Evolutionary conservation across 1,140 invertebrate species (phyloP).

Genomic region (Bombus superbus): DNA sequence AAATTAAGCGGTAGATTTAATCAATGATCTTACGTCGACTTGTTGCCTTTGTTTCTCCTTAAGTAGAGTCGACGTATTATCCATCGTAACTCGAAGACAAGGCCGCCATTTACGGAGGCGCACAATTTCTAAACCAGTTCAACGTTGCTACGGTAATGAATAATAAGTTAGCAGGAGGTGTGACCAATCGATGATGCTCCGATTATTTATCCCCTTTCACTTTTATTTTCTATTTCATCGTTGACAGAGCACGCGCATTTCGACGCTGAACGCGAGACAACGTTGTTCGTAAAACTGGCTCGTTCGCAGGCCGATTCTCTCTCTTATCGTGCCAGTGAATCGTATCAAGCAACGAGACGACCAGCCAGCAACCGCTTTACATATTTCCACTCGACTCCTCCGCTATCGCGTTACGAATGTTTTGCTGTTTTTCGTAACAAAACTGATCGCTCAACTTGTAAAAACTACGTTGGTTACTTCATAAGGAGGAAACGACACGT

Average conservation of each 20-base stretch:
- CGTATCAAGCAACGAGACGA: background rate
- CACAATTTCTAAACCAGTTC: constrained; percentile 37
- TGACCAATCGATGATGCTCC: constrained; percentile 14
- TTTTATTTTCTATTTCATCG: too few relatives aligned
- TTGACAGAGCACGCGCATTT: background rate
- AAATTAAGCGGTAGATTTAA: constrained; percentile 55
- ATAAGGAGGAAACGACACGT: too few relatives aligned
- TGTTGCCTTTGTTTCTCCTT: constrained; percentile 11
- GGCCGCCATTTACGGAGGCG: constrained; percentile 26
- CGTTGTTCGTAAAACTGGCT: background rate
- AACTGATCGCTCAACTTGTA: background rate
- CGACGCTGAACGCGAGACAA: background rate
- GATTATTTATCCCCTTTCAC: background rate
- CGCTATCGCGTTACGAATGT: background rate
- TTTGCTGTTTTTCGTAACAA: too few relatives aligned
- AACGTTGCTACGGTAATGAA: constrained; percentile 1
- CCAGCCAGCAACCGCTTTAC: background rate
- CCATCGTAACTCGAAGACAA: constrained; percentile 30
- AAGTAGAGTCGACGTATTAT: constrained; percentile 13
- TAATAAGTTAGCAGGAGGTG: constrained; percentile 8
- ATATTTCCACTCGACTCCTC: background rate
- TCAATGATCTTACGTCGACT: constrained; percentile 28
- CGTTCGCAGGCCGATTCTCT: background rate
- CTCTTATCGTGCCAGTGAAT: constrained; percentile 9
- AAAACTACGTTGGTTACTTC: too few relatives aligned